These are phyloP conservation scores for Ostrea denselamellosa DNA, from an alignment of 1,140 invertebrate species.

Conservation along the genomic window DNA sequence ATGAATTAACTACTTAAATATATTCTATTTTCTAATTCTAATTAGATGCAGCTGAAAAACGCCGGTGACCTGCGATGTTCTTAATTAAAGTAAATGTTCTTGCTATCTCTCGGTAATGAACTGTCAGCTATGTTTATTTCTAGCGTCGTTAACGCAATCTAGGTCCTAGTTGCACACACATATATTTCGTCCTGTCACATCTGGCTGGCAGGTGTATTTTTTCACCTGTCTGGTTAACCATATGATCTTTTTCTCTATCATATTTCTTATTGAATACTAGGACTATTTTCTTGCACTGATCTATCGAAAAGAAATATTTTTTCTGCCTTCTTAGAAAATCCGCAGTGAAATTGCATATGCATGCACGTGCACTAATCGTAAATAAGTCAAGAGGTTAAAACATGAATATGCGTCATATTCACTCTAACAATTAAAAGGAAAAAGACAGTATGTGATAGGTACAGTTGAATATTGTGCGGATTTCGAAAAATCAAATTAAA, in stretches of 20 bases:
- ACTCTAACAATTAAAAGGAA: too few species aligned
- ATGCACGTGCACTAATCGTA: too few species aligned
- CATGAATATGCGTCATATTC: too few species aligned
- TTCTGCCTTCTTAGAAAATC: background rate
- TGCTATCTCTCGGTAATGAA: background rate
- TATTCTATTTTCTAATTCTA: background rate
- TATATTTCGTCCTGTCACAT: background rate
- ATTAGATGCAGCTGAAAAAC: background rate
- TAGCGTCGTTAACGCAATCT: background rate
- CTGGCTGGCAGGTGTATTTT: background rate
- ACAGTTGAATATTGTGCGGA: too few species aligned
- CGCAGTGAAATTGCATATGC: too few species aligned
- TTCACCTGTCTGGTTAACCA: slow-evolving; percentile 7
- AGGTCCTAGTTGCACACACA: background rate
- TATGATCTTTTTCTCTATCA: background rate
- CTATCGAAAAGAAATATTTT: background rate
- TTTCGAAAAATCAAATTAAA: too few species aligned
- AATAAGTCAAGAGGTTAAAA: too few species aligned
- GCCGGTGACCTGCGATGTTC: background rate
- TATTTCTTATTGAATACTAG: background rate
- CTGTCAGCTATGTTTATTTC: background rate
- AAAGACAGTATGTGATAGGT: too few species aligned
- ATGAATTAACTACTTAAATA: background rate
- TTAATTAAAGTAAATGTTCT: background rate
- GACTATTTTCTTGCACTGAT: background rate